Base-by-base conservation (phyloP, 2,888 invertebrate species). In the Coecobrya sp. region DNA sequence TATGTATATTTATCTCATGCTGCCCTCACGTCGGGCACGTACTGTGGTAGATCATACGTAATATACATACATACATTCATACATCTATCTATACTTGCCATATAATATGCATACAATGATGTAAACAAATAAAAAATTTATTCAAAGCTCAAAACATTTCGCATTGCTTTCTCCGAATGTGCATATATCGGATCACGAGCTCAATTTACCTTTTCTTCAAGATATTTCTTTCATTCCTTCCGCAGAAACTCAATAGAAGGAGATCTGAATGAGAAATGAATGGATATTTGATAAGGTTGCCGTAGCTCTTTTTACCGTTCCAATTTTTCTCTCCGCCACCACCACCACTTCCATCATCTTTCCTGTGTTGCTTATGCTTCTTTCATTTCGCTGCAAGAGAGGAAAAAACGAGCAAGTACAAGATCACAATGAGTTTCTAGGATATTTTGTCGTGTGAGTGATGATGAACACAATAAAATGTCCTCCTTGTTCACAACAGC, bases 171-270 rank as follows among this genome's bases (percentile, higher is more conserved):
- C 82, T 7, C 42, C 25, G 27, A 89, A 70, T 82, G 89, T 89
- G 89, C 73, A 84, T 85, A 84, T 85, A 90, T 85, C 89, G 55
- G 73, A 90, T 90, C 73, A 59, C 84, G 19, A 76, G 89, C 85
- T 85, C 89, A 90, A 84, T 89, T 89, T 85, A 55, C 70, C 25
- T 85, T 89, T 84, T 16, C 84, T 11, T 11, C 42, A 25, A 30
- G 25, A 52, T 42, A 30, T 36, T 30, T 30, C 19, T 62, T 59
- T 81, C 49, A 65, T 27, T 52, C 76, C 0, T 81, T 42, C 70
- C 16, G 0, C 25, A 0, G 13, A 76, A 90, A 73, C 79, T 76
- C 76, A 90, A 90, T 90, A 73, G 68, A 62, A 76, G 16, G 89
- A 85, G 36, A 59, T 84, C 27, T 36, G 36, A 36, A 11, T 11